Base-by-base conservation (phyloP, 2,113 vertebrate species). In the Actenoides hombroni region DNA sequence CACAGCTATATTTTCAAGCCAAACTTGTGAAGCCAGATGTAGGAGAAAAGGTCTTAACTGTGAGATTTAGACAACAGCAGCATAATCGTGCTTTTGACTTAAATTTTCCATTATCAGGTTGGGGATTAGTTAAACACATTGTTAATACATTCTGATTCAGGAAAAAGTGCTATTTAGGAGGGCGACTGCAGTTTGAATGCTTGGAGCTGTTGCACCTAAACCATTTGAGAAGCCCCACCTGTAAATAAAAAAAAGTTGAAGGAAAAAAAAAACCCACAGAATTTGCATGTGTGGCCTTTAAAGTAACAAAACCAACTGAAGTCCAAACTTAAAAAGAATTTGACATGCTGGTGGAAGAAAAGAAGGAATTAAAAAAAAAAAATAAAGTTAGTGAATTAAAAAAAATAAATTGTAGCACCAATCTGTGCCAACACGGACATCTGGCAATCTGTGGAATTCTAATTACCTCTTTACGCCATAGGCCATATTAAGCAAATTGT, bases 401-500 rank as follows among this genome's bases (percentile, higher is more conserved):
- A 98, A 98, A 98, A 98, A 98, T 91, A 98, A 95, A 98, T 95
- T 96, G 98, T 98, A 98, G 98, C 98, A 98, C 98, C 98, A 98
- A 98, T 98, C 98, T 98, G 98, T 99, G 99, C 99, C 99, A 99
- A 99, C 99, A 99, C 98, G 98, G 99, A 99, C 99, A 99, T 99
- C 99, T 99, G 99, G 99, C 99, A 99, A 99, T 99, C 98, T 99
- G 99, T 99, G 99, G 99, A 99, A 99, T 99, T 99, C 99, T 99
- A 99, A 99, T 99, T 99, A 99, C 99, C 99, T 99, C 99, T 99
- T 99, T 99, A 99, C 99, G 99, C 99, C 99, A 99, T 99, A 99
- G 99, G 99, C 99, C 99, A 99, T 99, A 99, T 99, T 99, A 99
- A 99, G 99, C 99, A 99, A 99, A 99, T 99, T 99, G 99, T 99